Evolutionary conservation across 1,140 invertebrate species (phyloP).

Genomic region (Polypedilum pembai): DNA sequence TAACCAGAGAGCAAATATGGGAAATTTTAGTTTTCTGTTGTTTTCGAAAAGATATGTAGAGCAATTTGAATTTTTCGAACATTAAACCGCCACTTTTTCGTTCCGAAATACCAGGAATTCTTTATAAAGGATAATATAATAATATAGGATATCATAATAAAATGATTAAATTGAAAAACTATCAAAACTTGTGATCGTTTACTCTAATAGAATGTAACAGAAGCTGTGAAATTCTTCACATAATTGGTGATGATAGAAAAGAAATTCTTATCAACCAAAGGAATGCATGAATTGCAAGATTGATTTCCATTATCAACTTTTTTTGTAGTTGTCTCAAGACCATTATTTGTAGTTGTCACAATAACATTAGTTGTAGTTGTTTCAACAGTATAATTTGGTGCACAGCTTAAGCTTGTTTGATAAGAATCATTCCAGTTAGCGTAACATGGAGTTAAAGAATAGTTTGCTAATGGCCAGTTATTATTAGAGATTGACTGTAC

Average conservation of each 20-base stretch:
- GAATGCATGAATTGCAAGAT: background rate
- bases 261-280: background rate
- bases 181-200: too few relatives aligned
- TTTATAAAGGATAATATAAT: too few relatives aligned
- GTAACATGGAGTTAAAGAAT: background rate
- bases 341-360: too few relatives aligned
- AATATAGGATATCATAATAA: too few relatives aligned
- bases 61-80: too few relatives aligned
- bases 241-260: background rate
- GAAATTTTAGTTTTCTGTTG: too few relatives aligned
- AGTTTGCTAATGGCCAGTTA: background rate
- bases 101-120: too few relatives aligned
- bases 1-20: too few relatives aligned
- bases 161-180: too few relatives aligned
- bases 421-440: background rate
- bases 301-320: background rate
- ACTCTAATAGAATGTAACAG: slow-evolving; percentile 33
- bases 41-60: too few relatives aligned
- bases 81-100: too few relatives aligned
- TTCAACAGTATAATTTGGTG: background rate
- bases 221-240: background rate
- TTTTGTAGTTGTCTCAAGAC: background rate
- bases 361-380: background rate
- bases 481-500: background rate
- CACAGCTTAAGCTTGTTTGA: background rate